Conservation (phyloP, 2,113 vertebrate genomes). For the Anhinga rufa region DNA sequence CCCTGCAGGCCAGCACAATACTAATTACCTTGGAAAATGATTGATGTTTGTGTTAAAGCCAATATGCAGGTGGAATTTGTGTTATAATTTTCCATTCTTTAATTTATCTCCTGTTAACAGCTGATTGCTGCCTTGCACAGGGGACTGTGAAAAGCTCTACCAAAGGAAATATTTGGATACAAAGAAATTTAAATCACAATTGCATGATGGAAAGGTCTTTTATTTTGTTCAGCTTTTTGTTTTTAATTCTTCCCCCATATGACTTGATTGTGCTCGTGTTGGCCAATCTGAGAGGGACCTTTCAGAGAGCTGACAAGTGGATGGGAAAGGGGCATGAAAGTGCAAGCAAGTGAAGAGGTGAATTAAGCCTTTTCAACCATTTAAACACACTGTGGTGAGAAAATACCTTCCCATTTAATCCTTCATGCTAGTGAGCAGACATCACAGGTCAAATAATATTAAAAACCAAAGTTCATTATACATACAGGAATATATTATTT, state of each 20-base stretch:
- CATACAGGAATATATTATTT: background rate
- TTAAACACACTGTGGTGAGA: background rate
- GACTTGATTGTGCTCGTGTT: background rate
- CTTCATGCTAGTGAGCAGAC: background rate
- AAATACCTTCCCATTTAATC: background rate
- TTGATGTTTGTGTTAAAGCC: constrained; percentile 57
- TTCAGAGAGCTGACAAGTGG: background rate
- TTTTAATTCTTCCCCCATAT: background rate
- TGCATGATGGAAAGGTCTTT: constrained; percentile 15
- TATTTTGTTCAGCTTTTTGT: constrained; percentile 27
- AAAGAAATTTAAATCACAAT: constrained; percentile 53
- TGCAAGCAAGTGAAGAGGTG: background rate
- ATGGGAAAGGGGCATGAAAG: background rate
- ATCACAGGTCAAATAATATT: background rate
- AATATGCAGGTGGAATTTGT: constrained; percentile 32
- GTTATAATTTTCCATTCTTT: constrained; percentile 53
- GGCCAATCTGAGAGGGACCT: background rate
- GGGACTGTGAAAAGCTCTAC: constrained; percentile 25
- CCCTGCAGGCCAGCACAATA: constrained; percentile 32
- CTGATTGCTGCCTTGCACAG: constrained; percentile 19
- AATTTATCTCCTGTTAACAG: constrained; percentile 64
- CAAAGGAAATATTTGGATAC: constrained; percentile 41
- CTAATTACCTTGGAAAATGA: constrained; percentile 59
- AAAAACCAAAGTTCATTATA: background rate
- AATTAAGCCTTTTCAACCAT: background rate